Conservation (phyloP, 2,888 invertebrate species). For the Geophilus truncorum region DNA sequence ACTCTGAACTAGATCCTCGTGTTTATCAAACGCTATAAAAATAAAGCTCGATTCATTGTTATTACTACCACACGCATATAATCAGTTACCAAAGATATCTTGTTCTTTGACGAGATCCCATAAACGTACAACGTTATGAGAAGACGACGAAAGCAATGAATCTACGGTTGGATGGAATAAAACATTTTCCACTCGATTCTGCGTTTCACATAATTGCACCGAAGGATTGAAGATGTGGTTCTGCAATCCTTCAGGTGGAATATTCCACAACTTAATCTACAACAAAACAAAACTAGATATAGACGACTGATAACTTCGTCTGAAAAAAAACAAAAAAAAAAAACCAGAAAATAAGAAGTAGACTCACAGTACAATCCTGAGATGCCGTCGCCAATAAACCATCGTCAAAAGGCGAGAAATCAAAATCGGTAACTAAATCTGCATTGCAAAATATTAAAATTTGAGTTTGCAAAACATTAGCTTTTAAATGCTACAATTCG, state of each 20-base stretch:
- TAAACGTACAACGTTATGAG: conserved; percentile 71
- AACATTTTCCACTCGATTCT: conserved; percentile 79
- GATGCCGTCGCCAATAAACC: conserved; percentile 79
- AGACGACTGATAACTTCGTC: no score
- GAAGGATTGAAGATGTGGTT: conserved; percentile 71
- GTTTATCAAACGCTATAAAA: conserved; percentile 60
- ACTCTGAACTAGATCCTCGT: conserved; percentile 82
- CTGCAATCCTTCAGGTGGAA: conserved; percentile 73
- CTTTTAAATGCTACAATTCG: background rate
- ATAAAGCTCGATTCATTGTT: no score
- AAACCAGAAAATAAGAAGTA: conserved; percentile 57
- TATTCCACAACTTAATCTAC: conserved; percentile 83
- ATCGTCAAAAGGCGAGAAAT: conserved; percentile 93
- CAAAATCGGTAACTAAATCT: conserved; percentile 90
- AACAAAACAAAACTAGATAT: conserved; percentile 40
- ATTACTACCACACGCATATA: no score
- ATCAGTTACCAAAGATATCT: conserved; percentile 50
- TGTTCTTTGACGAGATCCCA: conserved; percentile 82
- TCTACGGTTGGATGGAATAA: conserved; percentile 89
- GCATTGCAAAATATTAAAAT: conserved; percentile 59
- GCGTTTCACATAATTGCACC: conserved; percentile 74
- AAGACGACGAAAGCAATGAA: conserved; percentile 78
- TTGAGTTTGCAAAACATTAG: background rate
- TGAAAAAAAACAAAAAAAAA: background rate
- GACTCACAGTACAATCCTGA: conserved; percentile 51